Conservation (phyloP, 2,888 invertebrate genomes). For the Yponomeuta evonymella region DNA sequence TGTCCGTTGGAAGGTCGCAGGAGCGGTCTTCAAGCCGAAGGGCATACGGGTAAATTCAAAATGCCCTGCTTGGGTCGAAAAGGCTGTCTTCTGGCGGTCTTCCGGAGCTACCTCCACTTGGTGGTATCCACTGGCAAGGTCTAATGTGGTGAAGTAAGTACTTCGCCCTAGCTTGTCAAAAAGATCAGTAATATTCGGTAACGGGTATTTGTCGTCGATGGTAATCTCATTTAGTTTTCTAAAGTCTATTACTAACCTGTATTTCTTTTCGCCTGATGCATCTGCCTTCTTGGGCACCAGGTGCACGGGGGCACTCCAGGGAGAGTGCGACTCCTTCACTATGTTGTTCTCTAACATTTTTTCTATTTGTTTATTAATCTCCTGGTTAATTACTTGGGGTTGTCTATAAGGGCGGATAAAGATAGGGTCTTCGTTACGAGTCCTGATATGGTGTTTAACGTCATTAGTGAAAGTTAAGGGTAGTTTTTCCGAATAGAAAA, state of each 20-base stretch:
- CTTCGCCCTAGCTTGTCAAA: constrained; percentile 32
- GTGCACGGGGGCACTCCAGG: constrained; percentile 29
- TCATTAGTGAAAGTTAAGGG: constrained; percentile 1
- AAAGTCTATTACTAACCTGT: constrained; percentile 31
- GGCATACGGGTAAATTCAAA: too few relatives aligned
- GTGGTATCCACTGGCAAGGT: constrained; percentile 42
- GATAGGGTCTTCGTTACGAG: constrained; percentile 25
- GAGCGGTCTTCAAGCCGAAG: too few relatives aligned
- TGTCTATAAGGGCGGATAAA: constrained; percentile 24
- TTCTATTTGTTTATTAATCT: constrained; percentile 25
- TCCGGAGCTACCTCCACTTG: constrained; percentile 34
- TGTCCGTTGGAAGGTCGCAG: too few relatives aligned
- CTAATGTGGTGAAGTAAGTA: constrained; percentile 40
- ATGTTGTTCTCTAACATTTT: constrained; percentile 24
- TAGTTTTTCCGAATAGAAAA: constrained; percentile 16
- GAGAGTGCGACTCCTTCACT: constrained; percentile 23
- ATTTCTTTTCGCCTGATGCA: constrained; percentile 21
- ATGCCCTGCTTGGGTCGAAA: constrained; percentile 18
- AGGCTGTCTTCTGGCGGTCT: constrained; percentile 41
- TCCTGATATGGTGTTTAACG: constrained; percentile 14
- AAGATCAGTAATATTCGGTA: constrained; percentile 21
- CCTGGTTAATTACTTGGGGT: constrained; percentile 21
- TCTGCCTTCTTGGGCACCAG: constrained; percentile 28
- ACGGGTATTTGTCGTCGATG: constrained; percentile 16
- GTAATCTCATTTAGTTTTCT: constrained; percentile 40